Percentiles rank a stretch among this genome's conserved stretches.
Conservation (phyloP, 2,113 vertebrate species). For the Dicentrarchus labrax region DNA sequence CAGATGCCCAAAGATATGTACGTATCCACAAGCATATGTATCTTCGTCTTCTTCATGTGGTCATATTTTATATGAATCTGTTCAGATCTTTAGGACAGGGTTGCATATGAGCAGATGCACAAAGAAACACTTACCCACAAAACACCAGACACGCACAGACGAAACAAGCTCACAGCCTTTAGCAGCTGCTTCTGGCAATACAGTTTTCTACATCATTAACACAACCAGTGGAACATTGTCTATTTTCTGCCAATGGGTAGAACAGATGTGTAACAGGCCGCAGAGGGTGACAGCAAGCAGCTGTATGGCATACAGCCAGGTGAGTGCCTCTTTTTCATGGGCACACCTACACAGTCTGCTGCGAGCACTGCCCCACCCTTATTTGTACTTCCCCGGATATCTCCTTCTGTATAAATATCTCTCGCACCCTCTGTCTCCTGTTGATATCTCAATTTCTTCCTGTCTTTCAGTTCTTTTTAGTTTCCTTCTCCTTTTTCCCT, state of each 20-base stretch:
- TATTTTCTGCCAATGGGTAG: neutral
- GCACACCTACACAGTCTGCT: constrained; percentile 71
- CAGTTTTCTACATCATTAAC: constrained; percentile 45
- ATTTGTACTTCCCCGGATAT: constrained; percentile 51
- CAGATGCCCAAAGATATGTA: constrained; percentile 23
- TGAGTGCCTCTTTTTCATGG: constrained; percentile 61
- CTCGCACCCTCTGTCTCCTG: constrained; percentile 56
- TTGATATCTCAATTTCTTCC: constrained; percentile 60
- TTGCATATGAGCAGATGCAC: neutral
- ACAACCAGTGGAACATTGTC: constrained; percentile 33
- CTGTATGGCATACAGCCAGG: constrained; percentile 79
- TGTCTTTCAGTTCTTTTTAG: constrained; percentile 3
- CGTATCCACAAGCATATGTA: neutral
- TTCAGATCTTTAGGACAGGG: constrained; percentile 1
- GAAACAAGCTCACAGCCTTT: constrained; percentile 6
- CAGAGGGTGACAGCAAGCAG: constrained; percentile 51
- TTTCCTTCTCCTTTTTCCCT: neutral
- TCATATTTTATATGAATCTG: neutral
- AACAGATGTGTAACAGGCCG: constrained; percentile 45
- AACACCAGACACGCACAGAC: neutral
- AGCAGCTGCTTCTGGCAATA: constrained; percentile 33
- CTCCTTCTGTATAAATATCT: constrained; percentile 32
- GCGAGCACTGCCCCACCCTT: constrained; percentile 77
- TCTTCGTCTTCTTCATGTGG: neutral
- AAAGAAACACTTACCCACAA: neutral